Evolutionary conservation across 2,888 invertebrate genomes (phyloP).

Genomic region (Micoletzkya japonica): DNA sequence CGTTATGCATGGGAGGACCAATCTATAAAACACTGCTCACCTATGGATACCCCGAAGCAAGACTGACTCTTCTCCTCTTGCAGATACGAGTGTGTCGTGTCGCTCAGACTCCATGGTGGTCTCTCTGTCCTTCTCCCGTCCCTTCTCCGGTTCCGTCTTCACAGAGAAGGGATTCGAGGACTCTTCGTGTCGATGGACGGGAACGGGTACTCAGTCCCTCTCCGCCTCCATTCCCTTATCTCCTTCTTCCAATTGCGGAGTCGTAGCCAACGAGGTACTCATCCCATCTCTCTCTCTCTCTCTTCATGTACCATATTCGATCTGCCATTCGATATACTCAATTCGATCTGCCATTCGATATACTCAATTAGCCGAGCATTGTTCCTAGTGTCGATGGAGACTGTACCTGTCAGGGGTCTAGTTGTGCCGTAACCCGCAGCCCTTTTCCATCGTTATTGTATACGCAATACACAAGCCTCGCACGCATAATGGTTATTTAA

Average conservation of each 20-base stretch:
- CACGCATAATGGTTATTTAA: too few species aligned
- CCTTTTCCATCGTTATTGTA: too few species aligned
- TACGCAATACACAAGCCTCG: too few species aligned
- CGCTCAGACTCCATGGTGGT: constrained; percentile 47
- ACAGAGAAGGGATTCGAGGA: constrained; percentile 43
- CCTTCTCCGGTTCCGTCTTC: constrained; percentile 49
- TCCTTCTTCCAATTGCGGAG: constrained; percentile 45
- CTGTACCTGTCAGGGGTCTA: too few species aligned
- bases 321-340: not conserved
- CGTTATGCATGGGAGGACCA: too few species aligned
- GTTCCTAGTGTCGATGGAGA: too few species aligned
- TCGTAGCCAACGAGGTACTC: constrained; percentile 40
- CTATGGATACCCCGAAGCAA: too few species aligned
- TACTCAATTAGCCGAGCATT: too few species aligned
- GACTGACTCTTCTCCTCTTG: not conserved
- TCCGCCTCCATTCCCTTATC: constrained; percentile 42
- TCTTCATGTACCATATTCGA: not conserved
- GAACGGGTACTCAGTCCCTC: constrained; percentile 42
- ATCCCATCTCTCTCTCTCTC: not conserved
- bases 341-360: not conserved
- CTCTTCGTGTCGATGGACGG: constrained; percentile 29
- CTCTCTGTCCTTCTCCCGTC: constrained; percentile 36
- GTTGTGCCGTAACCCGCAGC: too few species aligned
- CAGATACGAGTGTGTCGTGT: constrained; percentile 40
- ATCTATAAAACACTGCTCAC: too few species aligned